These are phyloP conservation scores for Euwallacea fornicatus DNA, from an alignment of 1,140 invertebrate genomes.

Conservation along the genomic window DNA sequence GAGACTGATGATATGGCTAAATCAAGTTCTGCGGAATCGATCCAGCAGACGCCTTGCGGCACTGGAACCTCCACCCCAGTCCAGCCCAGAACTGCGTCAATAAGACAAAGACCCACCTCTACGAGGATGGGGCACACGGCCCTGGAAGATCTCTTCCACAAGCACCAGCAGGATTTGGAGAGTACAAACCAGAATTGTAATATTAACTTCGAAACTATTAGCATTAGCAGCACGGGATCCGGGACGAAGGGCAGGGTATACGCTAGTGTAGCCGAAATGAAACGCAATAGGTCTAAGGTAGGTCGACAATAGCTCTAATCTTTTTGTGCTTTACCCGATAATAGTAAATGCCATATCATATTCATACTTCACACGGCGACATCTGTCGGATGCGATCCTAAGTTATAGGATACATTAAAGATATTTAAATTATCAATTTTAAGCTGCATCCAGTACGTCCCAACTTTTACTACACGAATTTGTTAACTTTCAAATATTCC, in stretches of 20 bases:
- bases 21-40: slow-evolving; percentile 78
- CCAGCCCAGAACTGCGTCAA: slow-evolving; percentile 81
- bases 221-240: slow-evolving; percentile 56
- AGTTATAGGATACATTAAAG: too few species aligned
- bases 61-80: slow-evolving; percentile 59
- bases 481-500: too few species aligned
- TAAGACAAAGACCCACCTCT: slow-evolving; percentile 81
- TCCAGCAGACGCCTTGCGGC: slow-evolving; percentile 61
- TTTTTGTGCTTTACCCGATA: too few species aligned
- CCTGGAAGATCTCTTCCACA: slow-evolving; percentile 86
- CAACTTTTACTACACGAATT: too few species aligned
- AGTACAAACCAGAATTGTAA: slow-evolving; percentile 70
- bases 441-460: too few species aligned
- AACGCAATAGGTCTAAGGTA: slow-evolving; percentile 77
- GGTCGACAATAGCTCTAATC: slow-evolving; percentile 29
- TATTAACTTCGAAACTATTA: slow-evolving; percentile 61
- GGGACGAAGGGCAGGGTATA: slow-evolving; percentile 77
- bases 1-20: slow-evolving; percentile 72
- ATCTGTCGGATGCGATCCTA: not conserved
- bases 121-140: slow-evolving; percentile 86
- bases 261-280: slow-evolving; percentile 94
- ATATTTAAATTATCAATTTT: too few species aligned
- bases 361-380: not conserved
- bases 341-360: too few species aligned
- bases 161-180: slow-evolving; percentile 72